Percentiles rank a stretch among this genome's conserved stretches.
Conservation (phyloP, 2,113 vertebrate species). For the Mystacornis crossleyi region DNA sequence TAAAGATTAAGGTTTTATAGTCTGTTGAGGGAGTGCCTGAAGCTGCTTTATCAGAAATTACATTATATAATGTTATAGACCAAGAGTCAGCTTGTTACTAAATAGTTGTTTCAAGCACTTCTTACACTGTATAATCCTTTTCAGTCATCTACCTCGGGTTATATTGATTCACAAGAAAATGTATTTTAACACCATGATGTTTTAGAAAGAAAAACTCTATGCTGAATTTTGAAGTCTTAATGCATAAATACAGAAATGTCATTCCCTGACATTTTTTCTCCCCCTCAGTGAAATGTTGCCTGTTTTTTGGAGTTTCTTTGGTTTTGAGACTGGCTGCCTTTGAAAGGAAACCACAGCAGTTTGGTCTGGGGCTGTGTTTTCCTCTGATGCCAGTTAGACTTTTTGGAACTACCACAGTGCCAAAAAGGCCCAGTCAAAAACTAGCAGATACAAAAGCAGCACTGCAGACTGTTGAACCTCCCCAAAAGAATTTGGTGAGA, state of each 20-base stretch:
- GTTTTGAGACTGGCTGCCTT: neutral
- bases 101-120: neutral
- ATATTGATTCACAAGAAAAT: neutral
- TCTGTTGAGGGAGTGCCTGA: neutral
- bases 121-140: neutral
- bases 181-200: neutral
- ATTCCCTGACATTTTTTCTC: neutral
- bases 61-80: neutral
- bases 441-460: neutral
- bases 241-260: neutral
- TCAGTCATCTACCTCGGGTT: neutral
- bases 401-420: neutral
- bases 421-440: neutral
- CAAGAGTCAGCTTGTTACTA: neutral
- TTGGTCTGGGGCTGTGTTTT: neutral
- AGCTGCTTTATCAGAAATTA: neutral
- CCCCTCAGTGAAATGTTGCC: neutral
- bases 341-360: neutral
- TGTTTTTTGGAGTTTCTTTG: neutral
- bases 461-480: neutral
- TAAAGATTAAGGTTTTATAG: slow-evolving; percentile 22
- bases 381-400: neutral
- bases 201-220: neutral
- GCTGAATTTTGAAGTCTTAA: neutral
- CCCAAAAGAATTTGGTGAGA: neutral